Percentiles rank a stretch among this genome's conserved stretches.
Conservation (phyloP, 2,888 invertebrate species). For the Sturmia bella region DNA sequence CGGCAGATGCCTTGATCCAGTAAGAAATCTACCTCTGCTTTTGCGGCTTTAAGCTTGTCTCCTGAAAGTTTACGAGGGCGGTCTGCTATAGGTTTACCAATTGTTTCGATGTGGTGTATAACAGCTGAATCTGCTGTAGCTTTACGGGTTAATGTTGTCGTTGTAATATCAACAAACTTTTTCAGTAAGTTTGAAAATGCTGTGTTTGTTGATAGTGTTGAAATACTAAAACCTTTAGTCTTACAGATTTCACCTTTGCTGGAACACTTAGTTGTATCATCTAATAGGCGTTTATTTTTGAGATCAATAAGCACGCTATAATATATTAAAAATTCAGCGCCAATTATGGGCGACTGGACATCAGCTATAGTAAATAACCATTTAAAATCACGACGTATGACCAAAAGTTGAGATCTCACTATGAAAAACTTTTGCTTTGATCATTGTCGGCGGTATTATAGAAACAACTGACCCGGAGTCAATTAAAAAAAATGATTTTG, state of each 20-base stretch:
- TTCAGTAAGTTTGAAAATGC: conserved; percentile 34
- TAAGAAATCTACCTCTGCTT: too few species aligned
- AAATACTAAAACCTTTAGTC: conserved; percentile 39
- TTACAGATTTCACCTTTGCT: conserved; percentile 19
- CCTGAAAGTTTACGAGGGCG: conserved; percentile 34
- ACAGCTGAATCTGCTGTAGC: neutral
- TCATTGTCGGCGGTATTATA: conserved; percentile 53
- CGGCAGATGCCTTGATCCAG: too few species aligned
- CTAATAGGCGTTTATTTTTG: conserved; percentile 47
- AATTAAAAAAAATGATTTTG: conserved; percentile 57
- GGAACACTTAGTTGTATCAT: conserved; percentile 39
- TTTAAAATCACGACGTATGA: conserved; percentile 58
- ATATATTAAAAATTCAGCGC: conserved; percentile 64
- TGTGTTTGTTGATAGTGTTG: conserved; percentile 18
- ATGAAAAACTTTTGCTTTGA: conserved; percentile 47
- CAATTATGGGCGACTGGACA: conserved; percentile 65
- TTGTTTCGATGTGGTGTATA: conserved; percentile 48
- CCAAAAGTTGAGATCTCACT: conserved; percentile 65
- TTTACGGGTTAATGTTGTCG: conserved; percentile 23
- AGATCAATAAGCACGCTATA: conserved; percentile 63
- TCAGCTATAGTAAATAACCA: conserved; percentile 71
- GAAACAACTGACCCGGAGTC: conserved; percentile 70
- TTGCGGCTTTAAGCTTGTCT: conserved; percentile 46
- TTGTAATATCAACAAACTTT: conserved; percentile 47
- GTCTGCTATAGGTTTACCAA: conserved; percentile 42